These are phyloP conservation scores for Tilapia sparmanii DNA, from an alignment of 2,113 vertebrate genomes.

Conservation along the genomic window DNA sequence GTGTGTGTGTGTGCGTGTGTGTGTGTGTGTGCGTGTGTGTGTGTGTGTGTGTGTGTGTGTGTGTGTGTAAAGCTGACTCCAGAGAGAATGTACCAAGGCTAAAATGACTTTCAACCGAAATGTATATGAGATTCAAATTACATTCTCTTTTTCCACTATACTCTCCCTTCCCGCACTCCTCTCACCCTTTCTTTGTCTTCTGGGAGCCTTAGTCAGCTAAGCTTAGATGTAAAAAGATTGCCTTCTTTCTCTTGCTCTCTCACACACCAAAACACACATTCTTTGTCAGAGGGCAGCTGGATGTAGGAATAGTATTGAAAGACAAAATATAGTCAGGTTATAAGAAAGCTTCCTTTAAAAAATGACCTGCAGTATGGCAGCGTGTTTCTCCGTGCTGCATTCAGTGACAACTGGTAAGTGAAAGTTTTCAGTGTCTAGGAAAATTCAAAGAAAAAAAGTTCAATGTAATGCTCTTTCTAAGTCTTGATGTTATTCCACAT, in stretches of 20 bases:
- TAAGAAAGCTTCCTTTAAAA: not conserved
- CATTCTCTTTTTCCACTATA: conserved; percentile 61
- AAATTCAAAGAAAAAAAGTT: not conserved
- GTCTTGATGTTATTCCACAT: not conserved
- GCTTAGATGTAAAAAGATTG: conserved; percentile 50
- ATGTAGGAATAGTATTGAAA: not conserved
- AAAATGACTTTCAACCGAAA: conserved; percentile 76
- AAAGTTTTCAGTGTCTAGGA: not conserved
- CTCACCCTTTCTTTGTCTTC: conserved; percentile 51
- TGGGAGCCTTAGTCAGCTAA: conserved; percentile 69
- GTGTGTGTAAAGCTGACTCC: conserved; percentile 44
- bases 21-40: not conserved
- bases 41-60: conserved; percentile 5
- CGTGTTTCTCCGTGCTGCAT: not conserved
- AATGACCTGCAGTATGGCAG: not conserved
- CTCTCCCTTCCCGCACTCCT: not conserved
- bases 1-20: not conserved
- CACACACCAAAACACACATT: not conserved
- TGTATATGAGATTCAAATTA: conserved; percentile 76
- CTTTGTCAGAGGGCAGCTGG: not conserved
- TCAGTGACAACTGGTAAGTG: not conserved
- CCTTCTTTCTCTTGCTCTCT: not conserved
- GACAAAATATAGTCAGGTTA: not conserved
- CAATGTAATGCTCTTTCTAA: not conserved
- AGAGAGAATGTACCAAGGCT: conserved; percentile 72